Evolutionary conservation across 2,888 invertebrate species (phyloP).

Genomic region (Diplolepis rosae): DNA sequence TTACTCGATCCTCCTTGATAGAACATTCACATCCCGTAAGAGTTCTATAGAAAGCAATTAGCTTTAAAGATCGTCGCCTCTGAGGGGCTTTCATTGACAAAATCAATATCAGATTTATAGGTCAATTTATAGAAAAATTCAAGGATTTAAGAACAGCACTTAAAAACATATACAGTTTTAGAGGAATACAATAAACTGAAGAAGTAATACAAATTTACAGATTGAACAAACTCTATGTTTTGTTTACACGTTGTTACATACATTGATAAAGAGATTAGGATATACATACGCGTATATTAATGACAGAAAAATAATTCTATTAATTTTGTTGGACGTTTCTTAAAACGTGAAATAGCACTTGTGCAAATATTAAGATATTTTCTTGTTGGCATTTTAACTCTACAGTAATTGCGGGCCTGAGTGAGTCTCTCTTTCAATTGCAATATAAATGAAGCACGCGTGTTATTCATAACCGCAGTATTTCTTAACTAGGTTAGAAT

Average conservation of each 20-base stretch:
- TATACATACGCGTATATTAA: slow-evolving; percentile 16
- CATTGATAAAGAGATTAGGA: slow-evolving; percentile 62
- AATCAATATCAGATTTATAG: slow-evolving; percentile 74
- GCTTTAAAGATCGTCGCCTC: slow-evolving; percentile 66
- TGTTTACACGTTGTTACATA: slow-evolving; percentile 67
- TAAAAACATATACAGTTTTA: slow-evolving; percentile 48
- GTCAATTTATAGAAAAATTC: slow-evolving; percentile 70
- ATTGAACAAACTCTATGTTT: slow-evolving; percentile 45
- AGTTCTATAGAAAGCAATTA: slow-evolving; percentile 52
- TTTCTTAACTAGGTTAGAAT: background rate
- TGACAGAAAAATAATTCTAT: slow-evolving; percentile 60
- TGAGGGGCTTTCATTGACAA: slow-evolving; percentile 72
- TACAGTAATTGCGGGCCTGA: slow-evolving; percentile 63
- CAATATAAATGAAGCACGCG: background rate
- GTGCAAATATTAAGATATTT: slow-evolving; percentile 65
- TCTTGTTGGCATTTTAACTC: slow-evolving; percentile 71
- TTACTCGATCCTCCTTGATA: slow-evolving; percentile 71
- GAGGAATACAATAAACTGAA: slow-evolving; percentile 10
- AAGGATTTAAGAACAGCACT: slow-evolving; percentile 58
- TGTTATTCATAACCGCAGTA: too few species aligned
- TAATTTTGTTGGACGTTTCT: slow-evolving; percentile 67
- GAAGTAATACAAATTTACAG: slow-evolving; percentile 8
- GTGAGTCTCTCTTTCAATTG: slow-evolving; percentile 63
- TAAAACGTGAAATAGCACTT: slow-evolving; percentile 57
- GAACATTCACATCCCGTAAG: slow-evolving; percentile 44